Base-by-base conservation (phyloP, 2,113 vertebrate genomes). In the Saguinus imperator region DNA sequence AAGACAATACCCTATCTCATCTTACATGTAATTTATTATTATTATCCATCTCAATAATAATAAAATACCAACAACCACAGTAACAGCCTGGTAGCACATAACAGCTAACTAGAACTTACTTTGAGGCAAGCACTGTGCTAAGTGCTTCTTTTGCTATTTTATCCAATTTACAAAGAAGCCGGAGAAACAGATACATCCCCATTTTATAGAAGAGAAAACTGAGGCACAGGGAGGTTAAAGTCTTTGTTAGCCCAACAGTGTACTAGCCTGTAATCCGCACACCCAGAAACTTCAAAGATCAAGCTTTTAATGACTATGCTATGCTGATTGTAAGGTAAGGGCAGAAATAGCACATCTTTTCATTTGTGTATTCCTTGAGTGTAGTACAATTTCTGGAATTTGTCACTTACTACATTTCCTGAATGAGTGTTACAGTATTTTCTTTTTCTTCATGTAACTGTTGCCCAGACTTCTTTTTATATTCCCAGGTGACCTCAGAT, bases 91-190 rank as follows among this genome's bases (percentile, higher is more conserved):
- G 48, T 96, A 88, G 58, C 55, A 88, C 84, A 23, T 40, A 91
- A 58, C 0, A 48, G 61, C 48, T 75, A 70, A 18, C n/a, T 58
- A 70, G 66, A 37, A 81, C n/a, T 57, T 43, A 93, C 52, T 82
- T 50, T 86, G 37, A 91, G 87, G 55, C 40, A 89, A 48, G 35
- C 55, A 73, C 43, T 70, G 43, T 66, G 25, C 43, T 75, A 52
- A 32, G 17, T 76, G 37, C 40, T 83, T 81, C 68, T 92, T 86
- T 72, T 23, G 21, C 77, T 86, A 94, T 73, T 94, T 94, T 35
- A 86, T 50, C 52, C 83, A 72, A 66, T 18, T 89, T 89, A 93
- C 50, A 93, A 79, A 85, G 82, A 94, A 94, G 40, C 50, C 32
- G 43, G 45, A 55, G 8, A 89, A 93, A 95, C 25, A 92, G 73